A percentile compares a stretch with the other conserved stretches of the same genome.
Conservation (phyloP, 2,888 invertebrate genomes). For the Strigamia transsilvanica region DNA sequence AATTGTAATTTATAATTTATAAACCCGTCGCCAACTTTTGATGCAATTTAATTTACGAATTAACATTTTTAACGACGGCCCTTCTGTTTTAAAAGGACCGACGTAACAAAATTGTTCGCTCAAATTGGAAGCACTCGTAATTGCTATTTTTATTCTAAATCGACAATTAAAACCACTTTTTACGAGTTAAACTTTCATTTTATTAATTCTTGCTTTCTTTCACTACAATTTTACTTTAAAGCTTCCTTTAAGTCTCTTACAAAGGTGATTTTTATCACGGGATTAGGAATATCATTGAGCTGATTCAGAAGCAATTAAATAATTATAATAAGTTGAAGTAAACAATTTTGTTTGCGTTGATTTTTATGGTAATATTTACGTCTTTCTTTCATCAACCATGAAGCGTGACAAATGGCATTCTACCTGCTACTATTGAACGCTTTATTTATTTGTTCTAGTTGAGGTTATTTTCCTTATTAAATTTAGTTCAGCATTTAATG, state of each 20-base stretch:
- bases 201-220: not conserved
- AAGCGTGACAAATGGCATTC: not conserved
- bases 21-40: constrained; percentile 9
- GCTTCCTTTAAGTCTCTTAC: not conserved
- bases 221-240: not conserved
- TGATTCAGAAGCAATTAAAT: not conserved
- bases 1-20: constrained; percentile 21
- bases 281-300: not conserved
- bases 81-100: not conserved
- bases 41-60: constrained; percentile 18
- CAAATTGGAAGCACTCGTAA: not conserved
- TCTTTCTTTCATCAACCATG: not conserved
- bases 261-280: not conserved
- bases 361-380: not conserved
- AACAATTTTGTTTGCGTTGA: not conserved
- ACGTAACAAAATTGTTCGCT: not conserved
- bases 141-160: not conserved
- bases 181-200: not conserved
- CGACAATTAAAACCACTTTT: constrained; percentile 5
- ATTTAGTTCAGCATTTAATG: too few species aligned
- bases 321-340: not conserved
- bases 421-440: too few species aligned
- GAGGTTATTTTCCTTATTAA: too few species aligned
- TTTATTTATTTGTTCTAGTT: too few species aligned
- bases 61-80: constrained; percentile 6